These are phyloP conservation scores for Silurus meridionalis DNA, from an alignment of 2,113 vertebrate genomes.

Conservation along the genomic window DNA sequence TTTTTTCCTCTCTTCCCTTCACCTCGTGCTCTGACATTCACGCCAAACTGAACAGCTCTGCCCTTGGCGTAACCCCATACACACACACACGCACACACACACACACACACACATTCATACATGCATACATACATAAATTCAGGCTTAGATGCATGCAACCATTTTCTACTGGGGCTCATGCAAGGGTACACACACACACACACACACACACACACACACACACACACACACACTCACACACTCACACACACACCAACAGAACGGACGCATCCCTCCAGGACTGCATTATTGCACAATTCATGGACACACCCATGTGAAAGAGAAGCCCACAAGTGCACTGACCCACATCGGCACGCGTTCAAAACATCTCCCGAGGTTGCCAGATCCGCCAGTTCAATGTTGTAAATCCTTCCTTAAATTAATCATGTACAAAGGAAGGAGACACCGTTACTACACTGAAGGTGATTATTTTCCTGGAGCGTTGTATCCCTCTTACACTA, in stretches of 20 bases:
- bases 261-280: constrained; percentile 12
- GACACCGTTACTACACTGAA: too few relatives aligned
- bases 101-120: not conserved
- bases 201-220: not conserved
- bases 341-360: constrained; percentile 40
- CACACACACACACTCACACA: not conserved
- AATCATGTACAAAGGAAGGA: not conserved
- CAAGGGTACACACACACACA: constrained; percentile 9
- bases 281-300: constrained; percentile 33
- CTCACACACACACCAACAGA: not conserved
- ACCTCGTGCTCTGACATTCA: constrained; percentile 28
- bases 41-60: constrained; percentile 23
- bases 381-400: not conserved
- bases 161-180: not conserved
- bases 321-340: constrained; percentile 33
- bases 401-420: too few relatives aligned
- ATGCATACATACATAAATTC: not conserved
- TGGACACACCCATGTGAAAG: constrained; percentile 48
- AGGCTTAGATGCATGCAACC: constrained; percentile 9
- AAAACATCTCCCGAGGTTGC: constrained; percentile 21
- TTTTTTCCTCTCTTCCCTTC: constrained; percentile 19
- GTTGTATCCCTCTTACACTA: not conserved
- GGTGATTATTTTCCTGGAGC: not conserved
- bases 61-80: constrained; percentile 19
- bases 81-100: not conserved